Evolutionary conservation across 2,113 vertebrate species (phyloP), one percentile per base, ranked within the genome.

Genomic region (Antigone vipio): DNA sequence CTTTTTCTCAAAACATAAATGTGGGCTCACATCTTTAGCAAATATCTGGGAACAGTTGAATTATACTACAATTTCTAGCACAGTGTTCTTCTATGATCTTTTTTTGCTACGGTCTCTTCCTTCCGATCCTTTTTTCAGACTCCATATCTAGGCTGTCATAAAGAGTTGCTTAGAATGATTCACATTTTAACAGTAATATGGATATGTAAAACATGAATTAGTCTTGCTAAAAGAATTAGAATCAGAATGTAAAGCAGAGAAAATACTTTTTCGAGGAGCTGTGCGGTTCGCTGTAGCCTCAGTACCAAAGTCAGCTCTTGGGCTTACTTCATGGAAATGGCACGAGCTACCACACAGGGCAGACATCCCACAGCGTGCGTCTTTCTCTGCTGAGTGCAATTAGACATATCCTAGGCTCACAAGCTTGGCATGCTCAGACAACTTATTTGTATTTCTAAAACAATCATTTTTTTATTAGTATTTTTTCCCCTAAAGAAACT

Each of bases 121-220:
- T 27, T 93, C 76, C 47, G 40, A 67, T 52, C 14, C 27, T 8
- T 64, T 85, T 92, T 71, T 71, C 86, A 91, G 62, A 58, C 34
- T 93, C 35, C 35, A 32, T 21, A 92, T n/a, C 22, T 44, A 73
- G 29, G 49, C 49, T 85, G 53, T 82, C 73, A 94, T 56, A 72
- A 82, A 85, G 85, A 84, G 12, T 19, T 77, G 15, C 47, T 93
- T 69, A 68, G 56, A 87, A 78, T 79, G 32, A 91, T 69, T 97
- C 91, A 85, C 4, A 40, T 73, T 87, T 82, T 64, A 91, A 76
- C 12, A 73, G 35, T 72, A 79, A 60, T 55, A 42, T 27, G 35
- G 83, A 42, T 93, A 93, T 22, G 35, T 78, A 95, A 94, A 95
- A 89, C 53, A 89, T 79, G 58, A 95, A 92, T 91, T 87, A 87